Conservation (phyloP, 2,797 vertebrate genomes). For the Sebastes taczanowskii region DNA sequence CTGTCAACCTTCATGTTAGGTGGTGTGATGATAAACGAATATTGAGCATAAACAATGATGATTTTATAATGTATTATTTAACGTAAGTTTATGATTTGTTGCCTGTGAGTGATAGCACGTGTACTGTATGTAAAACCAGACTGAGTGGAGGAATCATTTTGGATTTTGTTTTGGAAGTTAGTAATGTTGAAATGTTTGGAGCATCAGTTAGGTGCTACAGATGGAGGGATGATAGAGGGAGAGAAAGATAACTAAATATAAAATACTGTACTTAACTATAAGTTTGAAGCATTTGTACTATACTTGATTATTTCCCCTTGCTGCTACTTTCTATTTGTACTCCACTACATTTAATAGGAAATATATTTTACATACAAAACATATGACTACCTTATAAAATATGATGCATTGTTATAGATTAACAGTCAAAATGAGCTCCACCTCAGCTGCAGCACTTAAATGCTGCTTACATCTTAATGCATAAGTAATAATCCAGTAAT, state of each 20-base stretch:
- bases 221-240: slow-evolving; percentile 21
- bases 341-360: not conserved
- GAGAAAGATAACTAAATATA: not conserved
- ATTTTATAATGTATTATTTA: not conserved
- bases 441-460: not conserved
- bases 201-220: slow-evolving; percentile 22
- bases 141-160: not conserved
- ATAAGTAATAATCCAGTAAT: not conserved
- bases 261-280: not conserved
- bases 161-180: not conserved
- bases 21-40: slow-evolving; percentile 30
- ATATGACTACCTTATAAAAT: not conserved
- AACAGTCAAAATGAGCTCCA: not conserved
- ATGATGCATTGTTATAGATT: not conserved
- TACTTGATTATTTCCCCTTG: not conserved
- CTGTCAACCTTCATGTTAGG: slow-evolving; percentile 20
- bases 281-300: not conserved
- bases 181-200: not conserved
- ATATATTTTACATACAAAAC: not conserved
- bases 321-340: not conserved
- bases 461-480: not conserved
- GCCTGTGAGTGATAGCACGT: not conserved
- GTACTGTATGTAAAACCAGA: not conserved
- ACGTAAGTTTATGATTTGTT: not conserved
- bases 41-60: not conserved